phyloP scores from a whole-genome alignment of 2,888 invertebrate species.

The Isotomurus palustris region DNA sequence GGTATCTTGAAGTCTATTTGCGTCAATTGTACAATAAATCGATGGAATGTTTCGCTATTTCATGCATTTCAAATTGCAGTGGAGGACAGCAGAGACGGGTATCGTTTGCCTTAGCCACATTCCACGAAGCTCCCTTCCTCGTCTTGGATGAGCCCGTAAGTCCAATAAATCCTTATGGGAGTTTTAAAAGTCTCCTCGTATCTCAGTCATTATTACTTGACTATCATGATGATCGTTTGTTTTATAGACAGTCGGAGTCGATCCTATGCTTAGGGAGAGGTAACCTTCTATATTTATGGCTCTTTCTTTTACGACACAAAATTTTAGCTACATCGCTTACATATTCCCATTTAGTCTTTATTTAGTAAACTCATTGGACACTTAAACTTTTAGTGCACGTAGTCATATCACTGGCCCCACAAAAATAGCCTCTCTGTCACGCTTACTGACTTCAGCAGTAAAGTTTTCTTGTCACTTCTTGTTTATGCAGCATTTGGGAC shows the following conservation, averaged over 20 bases:
- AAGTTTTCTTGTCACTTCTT: background rate
- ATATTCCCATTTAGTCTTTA: no score
- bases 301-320: background rate
- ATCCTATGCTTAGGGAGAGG: conserved; percentile 82
- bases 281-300: conserved; percentile 48
- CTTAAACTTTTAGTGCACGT: no score
- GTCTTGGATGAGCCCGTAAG: conserved; percentile 76
- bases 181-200: background rate
- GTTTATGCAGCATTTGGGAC: conserved; percentile 33
- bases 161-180: no score
- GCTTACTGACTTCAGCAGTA: background rate
- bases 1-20: conserved; percentile 51
- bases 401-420: no score
- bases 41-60: background rate
- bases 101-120: conserved; percentile 51
- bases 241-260: conserved; percentile 67
- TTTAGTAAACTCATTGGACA: no score
- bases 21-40: background rate
- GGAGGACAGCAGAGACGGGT: conserved; percentile 53
- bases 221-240: conserved; percentile 4
- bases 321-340: no score
- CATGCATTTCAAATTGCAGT: conserved; percentile 43
- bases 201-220: background rate
- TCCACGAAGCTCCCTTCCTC: conserved; percentile 54
- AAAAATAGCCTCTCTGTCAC: background rate